Conservation (phyloP, 2,797 vertebrate genomes). For the Aratinga solstitialis region DNA sequence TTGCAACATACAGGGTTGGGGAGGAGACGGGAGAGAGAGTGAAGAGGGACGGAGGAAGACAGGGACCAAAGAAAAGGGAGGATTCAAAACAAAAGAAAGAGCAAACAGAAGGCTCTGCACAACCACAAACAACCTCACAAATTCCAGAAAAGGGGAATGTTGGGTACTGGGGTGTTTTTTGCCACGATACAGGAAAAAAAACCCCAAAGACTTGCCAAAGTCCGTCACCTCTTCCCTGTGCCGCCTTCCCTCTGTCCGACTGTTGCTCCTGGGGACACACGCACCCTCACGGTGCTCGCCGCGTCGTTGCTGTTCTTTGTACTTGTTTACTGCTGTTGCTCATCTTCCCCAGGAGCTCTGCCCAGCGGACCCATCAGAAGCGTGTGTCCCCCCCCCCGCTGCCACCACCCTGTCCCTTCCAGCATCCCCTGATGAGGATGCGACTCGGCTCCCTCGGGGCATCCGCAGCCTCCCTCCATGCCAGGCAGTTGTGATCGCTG, state of each 20-base stretch:
- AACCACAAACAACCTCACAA: conserved; percentile 86
- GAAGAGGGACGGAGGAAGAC: conserved; percentile 73
- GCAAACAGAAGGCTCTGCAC: conserved; percentile 75
- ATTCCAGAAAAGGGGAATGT: conserved; percentile 71
- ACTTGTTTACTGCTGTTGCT: conserved; percentile 42
- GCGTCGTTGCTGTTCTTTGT: not conserved
- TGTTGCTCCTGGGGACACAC: conserved; percentile 13
- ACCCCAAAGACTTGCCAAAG: not conserved
- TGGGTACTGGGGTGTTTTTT: not conserved
- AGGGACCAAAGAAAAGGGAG: conserved; percentile 32
- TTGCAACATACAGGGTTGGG: conserved; percentile 80
- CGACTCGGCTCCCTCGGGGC: not conserved
- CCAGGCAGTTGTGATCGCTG: not conserved
- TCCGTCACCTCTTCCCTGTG: not conserved
- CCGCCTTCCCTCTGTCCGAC: not conserved
- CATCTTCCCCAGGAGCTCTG: conserved; percentile 10
- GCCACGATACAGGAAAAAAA: conserved; percentile 27
- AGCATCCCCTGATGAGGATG: not conserved
- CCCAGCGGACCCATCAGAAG: not conserved
- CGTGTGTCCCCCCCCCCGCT: not conserved
- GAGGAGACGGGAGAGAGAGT: conserved; percentile 47
- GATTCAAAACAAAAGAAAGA: not conserved
- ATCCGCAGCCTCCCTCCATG: not conserved
- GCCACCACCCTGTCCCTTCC: not conserved
- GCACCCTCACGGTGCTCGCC: not conserved